These are phyloP conservation scores for Peromyscus leucopus DNA, from an alignment of 2,113 vertebrate genomes.

Conservation along the genomic window DNA sequence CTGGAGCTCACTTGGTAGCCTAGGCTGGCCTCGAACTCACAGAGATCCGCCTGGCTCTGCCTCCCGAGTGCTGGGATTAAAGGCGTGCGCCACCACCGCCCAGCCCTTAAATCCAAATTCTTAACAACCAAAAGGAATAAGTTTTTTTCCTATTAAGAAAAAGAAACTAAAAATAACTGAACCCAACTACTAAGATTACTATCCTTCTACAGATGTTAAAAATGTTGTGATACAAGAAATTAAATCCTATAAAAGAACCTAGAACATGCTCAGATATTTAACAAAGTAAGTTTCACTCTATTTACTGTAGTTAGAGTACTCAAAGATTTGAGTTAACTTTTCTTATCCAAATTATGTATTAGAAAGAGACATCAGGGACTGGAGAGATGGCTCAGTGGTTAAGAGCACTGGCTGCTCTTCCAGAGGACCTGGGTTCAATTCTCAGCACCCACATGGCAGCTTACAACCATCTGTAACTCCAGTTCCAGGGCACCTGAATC, in stretches of 20 bases:
- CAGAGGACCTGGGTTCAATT: too few species aligned
- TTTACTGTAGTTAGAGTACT: neutral
- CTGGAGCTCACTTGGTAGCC: too few species aligned
- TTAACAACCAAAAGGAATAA: neutral
- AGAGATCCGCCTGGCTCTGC: too few species aligned
- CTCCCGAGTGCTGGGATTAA: too few species aligned
- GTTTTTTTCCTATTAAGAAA: neutral
- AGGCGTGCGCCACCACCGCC: too few species aligned
- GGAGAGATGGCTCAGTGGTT: too few species aligned
- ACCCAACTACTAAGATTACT: neutral
- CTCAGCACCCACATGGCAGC: too few species aligned
- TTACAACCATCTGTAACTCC: too few species aligned
- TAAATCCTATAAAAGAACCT: neutral
- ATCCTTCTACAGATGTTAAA: neutral
- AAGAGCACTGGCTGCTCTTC: too few species aligned
- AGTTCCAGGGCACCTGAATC: too few species aligned
- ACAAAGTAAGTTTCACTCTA: neutral
- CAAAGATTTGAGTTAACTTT: neutral
- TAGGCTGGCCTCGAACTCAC: too few species aligned
- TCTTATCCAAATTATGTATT: neutral
- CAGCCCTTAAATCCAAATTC: neutral
- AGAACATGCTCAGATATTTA: neutral
- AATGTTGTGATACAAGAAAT: neutral
- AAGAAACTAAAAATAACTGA: neutral
- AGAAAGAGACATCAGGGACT: neutral